Conservation (phyloP, 2,888 invertebrate genomes). For the Campaea margaritaria region DNA sequence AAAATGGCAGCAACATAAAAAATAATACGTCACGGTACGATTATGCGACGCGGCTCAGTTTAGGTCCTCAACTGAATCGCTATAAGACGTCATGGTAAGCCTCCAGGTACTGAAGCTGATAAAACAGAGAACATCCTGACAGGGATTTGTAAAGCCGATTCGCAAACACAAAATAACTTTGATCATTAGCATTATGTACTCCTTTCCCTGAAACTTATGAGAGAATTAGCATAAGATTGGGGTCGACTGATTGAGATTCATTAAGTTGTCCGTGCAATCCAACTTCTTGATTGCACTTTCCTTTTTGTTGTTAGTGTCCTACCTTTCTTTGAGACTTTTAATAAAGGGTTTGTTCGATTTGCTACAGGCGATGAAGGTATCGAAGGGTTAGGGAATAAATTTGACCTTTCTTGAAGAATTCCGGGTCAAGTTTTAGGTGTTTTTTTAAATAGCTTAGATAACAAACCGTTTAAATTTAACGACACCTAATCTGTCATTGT, state of each 20-base stretch:
- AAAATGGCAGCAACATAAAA: too few relatives aligned
- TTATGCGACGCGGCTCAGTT: too few relatives aligned
- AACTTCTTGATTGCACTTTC: constrained; percentile 37
- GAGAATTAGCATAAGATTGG: constrained; percentile 40
- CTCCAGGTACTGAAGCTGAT: neutral
- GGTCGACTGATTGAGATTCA: constrained; percentile 35
- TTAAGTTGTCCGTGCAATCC: constrained; percentile 29
- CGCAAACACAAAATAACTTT: constrained; percentile 33
- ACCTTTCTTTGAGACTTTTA: constrained; percentile 15
- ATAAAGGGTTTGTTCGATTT: neutral
- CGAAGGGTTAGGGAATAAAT: too few relatives aligned
- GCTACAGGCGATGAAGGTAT: neutral
- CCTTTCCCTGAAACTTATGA: constrained; percentile 31
- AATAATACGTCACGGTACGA: too few relatives aligned
- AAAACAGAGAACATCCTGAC: constrained; percentile 15
- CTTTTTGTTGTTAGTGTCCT: constrained; percentile 21
- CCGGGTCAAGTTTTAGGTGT: too few relatives aligned
- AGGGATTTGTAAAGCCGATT: constrained; percentile 28
- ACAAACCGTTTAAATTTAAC: too few relatives aligned
- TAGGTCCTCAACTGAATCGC: too few relatives aligned
- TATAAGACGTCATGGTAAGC: too few relatives aligned
- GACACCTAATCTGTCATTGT: too few relatives aligned
- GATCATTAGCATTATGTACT: constrained; percentile 40
- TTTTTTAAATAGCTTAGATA: too few relatives aligned
- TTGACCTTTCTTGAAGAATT: too few relatives aligned